A percentile compares a stretch with the other conserved stretches of the same genome.
phyloP scores from a whole-genome alignment of 2,888 invertebrate species.

The Odontocolon sp. region DNA sequence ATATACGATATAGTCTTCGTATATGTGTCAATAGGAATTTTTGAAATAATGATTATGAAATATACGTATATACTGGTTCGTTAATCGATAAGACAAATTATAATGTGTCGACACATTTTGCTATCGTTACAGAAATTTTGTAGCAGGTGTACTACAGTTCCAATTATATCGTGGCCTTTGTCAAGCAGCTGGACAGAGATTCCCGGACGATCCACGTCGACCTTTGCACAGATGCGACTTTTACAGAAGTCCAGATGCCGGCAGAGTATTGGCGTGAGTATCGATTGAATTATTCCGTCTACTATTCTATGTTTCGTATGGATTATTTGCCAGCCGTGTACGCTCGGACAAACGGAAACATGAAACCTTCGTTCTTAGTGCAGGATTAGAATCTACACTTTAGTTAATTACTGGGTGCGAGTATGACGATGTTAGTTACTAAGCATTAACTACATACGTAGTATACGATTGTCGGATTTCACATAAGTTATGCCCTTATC shows the following conservation, averaged over 20 bases:
- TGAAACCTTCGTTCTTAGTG: constrained; percentile 31
- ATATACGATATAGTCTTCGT: no score
- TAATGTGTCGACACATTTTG: no score
- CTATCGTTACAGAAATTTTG: constrained; percentile 91
- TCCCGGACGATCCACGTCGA: constrained; percentile 86
- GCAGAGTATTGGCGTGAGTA: constrained; percentile 90
- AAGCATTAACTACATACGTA: constrained; percentile 38
- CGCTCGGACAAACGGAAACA: constrained; percentile 29
- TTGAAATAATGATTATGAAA: no score
- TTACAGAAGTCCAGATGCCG: constrained; percentile 94
- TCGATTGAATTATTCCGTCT: constrained; percentile 12
- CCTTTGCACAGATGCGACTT: constrained; percentile 96
- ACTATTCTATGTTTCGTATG: constrained; percentile 18
- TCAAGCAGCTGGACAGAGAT: constrained; percentile 90
- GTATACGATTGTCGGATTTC: no score
- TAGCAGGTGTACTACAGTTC: constrained; percentile 95
- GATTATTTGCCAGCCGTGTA: constrained; percentile 45
- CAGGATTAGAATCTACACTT: constrained; percentile 58
- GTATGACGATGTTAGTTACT: constrained; percentile 46
- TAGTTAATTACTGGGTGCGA: constrained; percentile 52
- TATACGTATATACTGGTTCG: no score
- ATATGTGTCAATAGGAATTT: no score
- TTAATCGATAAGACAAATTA: no score
- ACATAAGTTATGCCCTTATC: no score
- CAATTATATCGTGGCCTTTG: constrained; percentile 95